Evolutionary conservation across 1,140 invertebrate genomes (phyloP).

Genomic region (Berghia stephanieae): DNA sequence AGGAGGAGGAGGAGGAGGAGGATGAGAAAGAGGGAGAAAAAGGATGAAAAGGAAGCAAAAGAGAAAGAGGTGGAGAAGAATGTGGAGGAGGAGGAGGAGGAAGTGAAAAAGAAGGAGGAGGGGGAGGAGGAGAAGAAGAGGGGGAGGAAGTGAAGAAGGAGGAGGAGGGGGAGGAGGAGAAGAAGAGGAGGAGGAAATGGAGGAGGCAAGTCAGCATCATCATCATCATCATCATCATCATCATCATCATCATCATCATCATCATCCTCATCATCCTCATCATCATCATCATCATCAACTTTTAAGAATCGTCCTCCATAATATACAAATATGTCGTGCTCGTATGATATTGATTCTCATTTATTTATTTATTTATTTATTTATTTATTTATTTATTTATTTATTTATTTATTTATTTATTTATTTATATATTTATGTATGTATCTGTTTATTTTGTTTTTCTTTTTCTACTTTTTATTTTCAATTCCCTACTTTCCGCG

Average conservation of each 20-base stretch:
- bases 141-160: conserved; percentile 12
- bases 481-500: too few relatives aligned
- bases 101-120: background rate
- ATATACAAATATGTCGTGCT: background rate
- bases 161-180: background rate
- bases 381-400: background rate
- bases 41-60: too few relatives aligned
- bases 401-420: conserved; percentile 16
- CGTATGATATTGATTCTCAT: too few relatives aligned
- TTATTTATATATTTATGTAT: conserved; percentile 17
- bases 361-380: background rate
- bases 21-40: too few relatives aligned
- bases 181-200: background rate
- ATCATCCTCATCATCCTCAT: background rate
- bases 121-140: conserved; percentile 5
- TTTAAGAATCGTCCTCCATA: background rate
- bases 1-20: background rate
- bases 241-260: background rate
- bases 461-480: background rate
- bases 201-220: too few relatives aligned
- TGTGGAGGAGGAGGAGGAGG: background rate
- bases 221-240: background rate
- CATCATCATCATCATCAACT: background rate
- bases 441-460: conserved; percentile 3
- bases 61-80: conserved; percentile 5